Evolutionary conservation across 2,797 vertebrate species (phyloP).

Genomic region (Syndactyla subalaris): DNA sequence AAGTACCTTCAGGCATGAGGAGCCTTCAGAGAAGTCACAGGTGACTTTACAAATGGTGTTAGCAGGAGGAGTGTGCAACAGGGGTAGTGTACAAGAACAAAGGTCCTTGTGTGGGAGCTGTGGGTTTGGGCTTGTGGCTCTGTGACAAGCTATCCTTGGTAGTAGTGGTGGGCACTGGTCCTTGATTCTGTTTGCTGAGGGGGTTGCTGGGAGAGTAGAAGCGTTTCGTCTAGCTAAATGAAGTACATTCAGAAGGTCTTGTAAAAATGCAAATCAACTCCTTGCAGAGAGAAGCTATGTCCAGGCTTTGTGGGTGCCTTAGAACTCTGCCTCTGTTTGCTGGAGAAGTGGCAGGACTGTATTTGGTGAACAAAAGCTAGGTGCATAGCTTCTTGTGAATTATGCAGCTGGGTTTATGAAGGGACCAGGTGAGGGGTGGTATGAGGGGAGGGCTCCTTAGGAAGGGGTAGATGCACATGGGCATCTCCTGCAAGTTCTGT

Average conservation of each 20-base stretch:
- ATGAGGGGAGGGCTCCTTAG: background rate
- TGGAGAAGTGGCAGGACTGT: background rate
- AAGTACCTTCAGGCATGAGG: background rate
- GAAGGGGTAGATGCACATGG: background rate
- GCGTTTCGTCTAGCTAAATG: background rate
- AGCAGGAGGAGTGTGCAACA: background rate
- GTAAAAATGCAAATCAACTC: background rate
- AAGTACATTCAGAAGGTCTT: background rate
- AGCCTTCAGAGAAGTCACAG: background rate
- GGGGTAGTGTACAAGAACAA: background rate
- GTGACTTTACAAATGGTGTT: background rate
- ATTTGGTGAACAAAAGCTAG: background rate
- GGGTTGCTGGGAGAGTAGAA: background rate
- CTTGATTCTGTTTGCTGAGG: background rate
- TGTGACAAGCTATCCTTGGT: background rate
- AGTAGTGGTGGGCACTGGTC: background rate
- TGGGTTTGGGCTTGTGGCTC: background rate
- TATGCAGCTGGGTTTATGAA: background rate
- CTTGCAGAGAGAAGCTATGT: background rate
- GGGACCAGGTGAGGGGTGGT: too few relatives aligned
- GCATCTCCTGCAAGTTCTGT: background rate
- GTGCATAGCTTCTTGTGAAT: background rate
- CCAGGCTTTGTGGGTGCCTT: background rate
- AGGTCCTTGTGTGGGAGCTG: background rate
- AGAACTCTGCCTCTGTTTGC: background rate